Evolutionary conservation across 2,888 invertebrate species (phyloP), one percentile per base, ranked within the genome.

Genomic region (Nebria brevicollis): DNA sequence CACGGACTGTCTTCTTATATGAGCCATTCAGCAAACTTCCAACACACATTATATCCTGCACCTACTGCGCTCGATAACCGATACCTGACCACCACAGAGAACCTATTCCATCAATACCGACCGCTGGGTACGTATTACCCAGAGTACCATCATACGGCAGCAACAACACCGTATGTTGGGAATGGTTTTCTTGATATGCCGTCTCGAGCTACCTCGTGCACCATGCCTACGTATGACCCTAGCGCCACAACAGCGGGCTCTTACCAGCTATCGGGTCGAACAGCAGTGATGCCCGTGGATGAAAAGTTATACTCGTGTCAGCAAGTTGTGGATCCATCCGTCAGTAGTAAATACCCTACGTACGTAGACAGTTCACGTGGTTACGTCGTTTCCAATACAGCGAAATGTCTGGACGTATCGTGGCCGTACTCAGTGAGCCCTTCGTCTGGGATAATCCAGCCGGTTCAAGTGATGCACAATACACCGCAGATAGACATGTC

Each of bases 71-170:
- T 91, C 82, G 91, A 91, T 85, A 91, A 91, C 85, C 89, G 91
- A 65, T 94, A 96, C 89, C 90, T 97, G 85, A 93, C 92, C 8
- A 88, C 94, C 66, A 94, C 96, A 10, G 96, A 97, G 86, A 96
- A 96, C 87, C 92, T 97, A 86, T 97, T 97, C 91, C 95, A 95
- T 87, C 96, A 97, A 89, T 97, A 97, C 89, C 93, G 97, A 83
- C 94, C 96, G n/a, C 89, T 97, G 75, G 95, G 96, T 66, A 92
- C 93, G 4, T 96, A 97, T 88, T 95, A 95, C 86, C 93, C 95
- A 0, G 94, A 94, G 73, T 94, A 95, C 85, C 94, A 94, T 85
- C 94, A 94, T 84, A 92, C 94, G 70, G 92, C 94, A 7, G 91
- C 94, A 2, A 88, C 91, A 2, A 90, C 91, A 78, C 90, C 92